Base-by-base conservation (phyloP, 2,888 invertebrate genomes). In the Brachyptera risi region DNA sequence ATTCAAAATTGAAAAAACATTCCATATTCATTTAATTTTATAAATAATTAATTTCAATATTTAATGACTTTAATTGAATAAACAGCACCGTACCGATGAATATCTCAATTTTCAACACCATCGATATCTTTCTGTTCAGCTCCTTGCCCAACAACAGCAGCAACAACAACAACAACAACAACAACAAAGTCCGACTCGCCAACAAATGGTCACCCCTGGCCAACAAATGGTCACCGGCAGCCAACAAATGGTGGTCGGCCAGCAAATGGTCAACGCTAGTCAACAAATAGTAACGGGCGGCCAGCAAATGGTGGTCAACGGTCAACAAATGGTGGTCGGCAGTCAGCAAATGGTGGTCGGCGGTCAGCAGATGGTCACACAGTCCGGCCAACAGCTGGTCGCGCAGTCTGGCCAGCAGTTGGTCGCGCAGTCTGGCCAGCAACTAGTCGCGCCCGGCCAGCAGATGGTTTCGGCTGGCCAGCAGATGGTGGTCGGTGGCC, bases 71-170 rank as follows among this genome's bases (percentile, higher is more conserved):
- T n/a, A n/a, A n/a, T n/a, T n/a, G n/a, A n/a, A n/a, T n/a, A n/a
- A n/a, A n/a, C n/a, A n/a, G n/a, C n/a, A n/a, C n/a, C n/a, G n/a
- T n/a, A n/a, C n/a, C n/a, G n/a, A n/a, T n/a, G n/a, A n/a, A n/a
- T n/a, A n/a, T n/a, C n/a, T n/a, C n/a, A n/a, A n/a, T n/a, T n/a
- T n/a, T n/a, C n/a, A n/a, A n/a, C n/a, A n/a, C n/a, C n/a, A n/a
- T n/a, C n/a, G n/a, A n/a, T n/a, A n/a, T n/a, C n/a, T n/a, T n/a
- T 31, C n/a, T 37, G 37, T 27, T 49, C 13, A 59, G 59, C 37
- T 59, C 26, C 40, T 59, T 19, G 54, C 54, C 7, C 58, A 58
- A 19, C 61, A 61, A 17, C 60, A 60, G 40, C 40, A 38, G 38
- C 38, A 38, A 4, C 47, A 24, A 21, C 47, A 47, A 24, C 47